phyloP scores from a whole-genome alignment of 2,888 invertebrate species.

The Idaea dimidiata region DNA sequence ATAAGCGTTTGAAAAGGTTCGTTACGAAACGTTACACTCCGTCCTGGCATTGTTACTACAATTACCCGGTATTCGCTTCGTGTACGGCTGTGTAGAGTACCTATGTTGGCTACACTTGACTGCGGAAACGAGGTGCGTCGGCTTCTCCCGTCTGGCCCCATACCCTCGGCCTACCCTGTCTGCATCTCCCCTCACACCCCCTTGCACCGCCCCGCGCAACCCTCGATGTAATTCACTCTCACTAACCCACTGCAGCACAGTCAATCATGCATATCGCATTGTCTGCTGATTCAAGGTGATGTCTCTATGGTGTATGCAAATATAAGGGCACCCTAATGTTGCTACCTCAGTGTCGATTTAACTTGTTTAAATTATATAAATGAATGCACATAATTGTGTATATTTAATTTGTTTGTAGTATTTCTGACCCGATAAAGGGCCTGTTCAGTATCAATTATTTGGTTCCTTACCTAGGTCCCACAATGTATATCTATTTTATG shows the following conservation, averaged over 20 bases:
- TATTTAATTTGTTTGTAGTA: neutral
- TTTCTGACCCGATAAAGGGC: neutral
- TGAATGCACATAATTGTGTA: neutral
- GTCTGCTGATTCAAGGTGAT: slow-evolving; percentile 67
- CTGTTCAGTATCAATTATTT: too few relatives aligned
- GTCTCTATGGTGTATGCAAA: slow-evolving; percentile 15
- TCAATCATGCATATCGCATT: slow-evolving; percentile 72
- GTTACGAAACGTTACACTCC: slow-evolving; percentile 29
- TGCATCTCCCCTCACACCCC: slow-evolving; percentile 45
- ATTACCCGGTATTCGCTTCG: slow-evolving; percentile 50
- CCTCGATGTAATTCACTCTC: slow-evolving; percentile 76
- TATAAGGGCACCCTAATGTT: slow-evolving; percentile 3
- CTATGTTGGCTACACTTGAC: slow-evolving; percentile 51
- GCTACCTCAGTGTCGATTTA: slow-evolving; percentile 3
- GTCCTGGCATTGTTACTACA: slow-evolving; percentile 50
- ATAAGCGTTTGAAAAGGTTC: slow-evolving; percentile 17
- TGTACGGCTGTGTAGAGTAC: slow-evolving; percentile 43
- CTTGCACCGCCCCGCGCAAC: slow-evolving; percentile 35
- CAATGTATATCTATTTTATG: too few relatives aligned
- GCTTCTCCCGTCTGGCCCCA: slow-evolving; percentile 77
- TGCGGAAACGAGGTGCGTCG: slow-evolving; percentile 74
- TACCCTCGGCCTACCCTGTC: slow-evolving; percentile 64
- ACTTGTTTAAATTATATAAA: neutral
- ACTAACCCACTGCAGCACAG: slow-evolving; percentile 79
- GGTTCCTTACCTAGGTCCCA: too few relatives aligned